A percentile compares a stretch with the other conserved stretches of the same genome.
These are phyloP conservation scores for Plagodis dolabraria DNA, from an alignment of 2,888 invertebrate species.

Conservation along the genomic window DNA sequence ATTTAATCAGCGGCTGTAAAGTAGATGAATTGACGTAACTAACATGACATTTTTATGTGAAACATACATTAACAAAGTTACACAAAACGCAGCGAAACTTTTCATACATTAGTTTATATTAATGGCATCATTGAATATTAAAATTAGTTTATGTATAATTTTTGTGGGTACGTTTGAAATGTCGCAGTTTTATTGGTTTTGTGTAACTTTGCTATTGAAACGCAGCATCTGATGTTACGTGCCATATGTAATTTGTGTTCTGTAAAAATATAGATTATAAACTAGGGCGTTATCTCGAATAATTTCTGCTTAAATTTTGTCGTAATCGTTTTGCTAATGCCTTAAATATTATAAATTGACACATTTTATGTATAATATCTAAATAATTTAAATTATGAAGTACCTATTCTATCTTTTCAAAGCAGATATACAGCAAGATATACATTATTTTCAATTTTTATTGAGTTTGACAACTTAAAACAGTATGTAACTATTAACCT, in stretches of 20 bases:
- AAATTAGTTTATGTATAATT: not conserved
- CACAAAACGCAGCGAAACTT: constrained; percentile 18
- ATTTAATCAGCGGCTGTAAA: constrained; percentile 45
- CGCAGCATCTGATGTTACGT: constrained; percentile 77
- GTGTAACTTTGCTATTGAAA: constrained; percentile 34
- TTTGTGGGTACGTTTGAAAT: not conserved
- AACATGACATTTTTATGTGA: constrained; percentile 63
- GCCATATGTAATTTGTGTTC: constrained; percentile 73
- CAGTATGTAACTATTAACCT: too few relatives aligned
- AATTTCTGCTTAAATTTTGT: constrained; percentile 33
- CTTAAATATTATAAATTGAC: constrained; percentile 20
- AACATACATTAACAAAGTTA: constrained; percentile 27
- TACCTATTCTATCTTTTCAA: too few relatives aligned
- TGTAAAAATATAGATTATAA: constrained; percentile 32
- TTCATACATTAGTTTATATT: not conserved
- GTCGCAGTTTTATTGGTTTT: constrained; percentile 4
- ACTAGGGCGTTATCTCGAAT: constrained; percentile 60
- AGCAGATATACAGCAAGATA: too few relatives aligned
- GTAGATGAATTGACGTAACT: constrained; percentile 50
- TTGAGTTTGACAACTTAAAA: too few relatives aligned
- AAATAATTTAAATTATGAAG: too few relatives aligned
- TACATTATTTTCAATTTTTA: too few relatives aligned
- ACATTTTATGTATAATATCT: not conserved
- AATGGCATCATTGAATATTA: not conserved
- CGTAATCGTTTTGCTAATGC: constrained; percentile 27